Base-by-base conservation (phyloP, 1,140 invertebrate species). In the Ostrea edulis region DNA sequence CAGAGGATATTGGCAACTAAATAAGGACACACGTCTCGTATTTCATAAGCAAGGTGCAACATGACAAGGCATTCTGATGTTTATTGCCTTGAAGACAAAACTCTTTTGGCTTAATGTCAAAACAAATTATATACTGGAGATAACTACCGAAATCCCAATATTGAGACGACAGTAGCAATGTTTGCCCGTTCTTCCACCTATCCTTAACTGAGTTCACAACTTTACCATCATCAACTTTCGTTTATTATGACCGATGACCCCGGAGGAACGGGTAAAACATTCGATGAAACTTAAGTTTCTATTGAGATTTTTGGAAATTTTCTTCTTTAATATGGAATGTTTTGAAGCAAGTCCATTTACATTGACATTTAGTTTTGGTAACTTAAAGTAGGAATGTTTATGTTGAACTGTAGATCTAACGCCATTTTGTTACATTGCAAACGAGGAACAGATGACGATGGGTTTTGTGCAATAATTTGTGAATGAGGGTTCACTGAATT, bases 381-480 rank as follows among this genome's bases (percentile, higher is more conserved):
- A 29, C 29, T 77, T 0, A 35, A 77, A 77, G 68, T 77, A 77
- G 68, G 68, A 77, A 12, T 77, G 68, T 77, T 77, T 29, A 35
- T 77, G 14, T 77, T 77, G 35, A 29, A 77, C 14, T 25, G 22
- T 62, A 62, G 17, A 20, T 62, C 55, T 62, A 62, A n/a, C 55
- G 22, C 29, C 22, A 29, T 77, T 77, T 77, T 77, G 25, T 77
- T 35, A 25, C 68, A 77, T 77, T 77, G 68, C 68, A 12, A 77
- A 77, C 25, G 11, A 29, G 68, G 22, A 29, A 77, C 22, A 62
- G 29, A 25, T 29, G 25, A 77, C 29, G 29, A 29, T 77, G 68
- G 68, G 68, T 77, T 77, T 77, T 77, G 68, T 77, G 68, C 68
- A 77, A 77, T 77, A 77, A 62, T 77, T 77, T 25, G 68, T 77